Base-by-base conservation (phyloP, 2,113 vertebrate genomes). In the Varanus salvator region DNA sequence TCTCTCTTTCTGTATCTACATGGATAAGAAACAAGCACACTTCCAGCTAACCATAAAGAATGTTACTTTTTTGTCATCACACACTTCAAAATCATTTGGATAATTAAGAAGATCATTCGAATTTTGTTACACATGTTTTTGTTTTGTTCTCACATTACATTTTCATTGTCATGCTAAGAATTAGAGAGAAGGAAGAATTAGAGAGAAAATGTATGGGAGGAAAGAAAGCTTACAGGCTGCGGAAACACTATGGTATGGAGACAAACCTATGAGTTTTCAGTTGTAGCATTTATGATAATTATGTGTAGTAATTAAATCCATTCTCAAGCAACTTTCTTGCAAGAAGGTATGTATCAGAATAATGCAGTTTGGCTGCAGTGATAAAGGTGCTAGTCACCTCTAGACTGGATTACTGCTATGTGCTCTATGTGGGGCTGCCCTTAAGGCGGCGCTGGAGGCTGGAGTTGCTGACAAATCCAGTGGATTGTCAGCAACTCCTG, bases 1-100 rank as follows among this genome's bases (percentile, higher is more conserved):
- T 82, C 57, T 31, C 78, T 95, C 94, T 90, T n/a, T 71, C 72
- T n/a, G 27, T 25, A 50, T 50, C 78, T 50, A 5, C 6, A 64
- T 21, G n/a, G 14, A 27, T 11, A 80, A 54, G 31, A 75, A 64
- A 1, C 60, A 68, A 50, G 1, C 8, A 3, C 60, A 78, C 29
- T 78, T 44, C 48, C 44, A 60, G n/a, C 25, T n/a, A 6, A 19
- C 11, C 38, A 6, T 9, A 27, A 66, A 3, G 4, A 14, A 19
- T 64, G 8, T 75, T 64, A 17, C 27, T 50, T 77, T 31, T 77
- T 23, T 6, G 9, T n/a, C 38, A 48, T 23, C 23, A 1, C 57
- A 44, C 3, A 1, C 52, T 44, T 12, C 69, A 17, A 66, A 83
- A 29, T 48, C 48, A n/a, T 88, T 54, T 88, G 29, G 3, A n/a